These are phyloP conservation scores for Oncorhynchus mykiss DNA, from an alignment of 2,113 vertebrate species.

Conservation along the genomic window DNA sequence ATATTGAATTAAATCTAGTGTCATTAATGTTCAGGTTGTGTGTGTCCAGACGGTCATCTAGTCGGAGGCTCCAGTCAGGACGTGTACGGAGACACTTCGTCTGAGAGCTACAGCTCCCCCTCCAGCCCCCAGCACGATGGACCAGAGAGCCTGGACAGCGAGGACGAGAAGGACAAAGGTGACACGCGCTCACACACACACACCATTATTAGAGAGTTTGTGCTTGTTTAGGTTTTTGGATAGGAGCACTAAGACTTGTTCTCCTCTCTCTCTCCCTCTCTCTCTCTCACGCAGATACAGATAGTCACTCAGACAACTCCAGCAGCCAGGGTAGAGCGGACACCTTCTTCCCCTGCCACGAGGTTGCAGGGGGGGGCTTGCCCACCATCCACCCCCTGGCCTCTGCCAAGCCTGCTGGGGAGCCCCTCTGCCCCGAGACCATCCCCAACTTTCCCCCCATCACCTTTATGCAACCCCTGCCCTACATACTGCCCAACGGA, in stretches of 20 bases:
- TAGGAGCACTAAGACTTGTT: background rate
- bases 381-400: slow-evolving; percentile 69
- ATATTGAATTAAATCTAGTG: no score
- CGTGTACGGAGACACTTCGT: slow-evolving; percentile 88
- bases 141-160: slow-evolving; percentile 89
- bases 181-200: slow-evolving; percentile 14
- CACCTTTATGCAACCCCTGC: slow-evolving; percentile 80
- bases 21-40: background rate
- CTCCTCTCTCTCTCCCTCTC: background rate
- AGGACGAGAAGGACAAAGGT: slow-evolving; percentile 94
- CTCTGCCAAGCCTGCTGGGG: slow-evolving; percentile 55
- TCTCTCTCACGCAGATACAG: slow-evolving; percentile 73
- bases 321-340: slow-evolving; percentile 68
- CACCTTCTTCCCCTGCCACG: slow-evolving; percentile 56
- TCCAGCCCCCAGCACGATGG: slow-evolving; percentile 87
- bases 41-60: slow-evolving; percentile 67
- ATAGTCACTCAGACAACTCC: slow-evolving; percentile 90
- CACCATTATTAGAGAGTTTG: background rate
- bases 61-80: slow-evolving; percentile 82
- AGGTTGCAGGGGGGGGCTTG: background rate
- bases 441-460: slow-evolving; percentile 74
- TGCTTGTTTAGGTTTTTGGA: background rate
- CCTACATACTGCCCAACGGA: slow-evolving; percentile 81
- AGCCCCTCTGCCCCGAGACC: slow-evolving; percentile 66
- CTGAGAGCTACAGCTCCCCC: slow-evolving; percentile 93